Percentiles rank a stretch among this genome's conserved stretches.
phyloP scores from a whole-genome alignment of 2,888 invertebrate species.

The Mactromeris polynyma region DNA sequence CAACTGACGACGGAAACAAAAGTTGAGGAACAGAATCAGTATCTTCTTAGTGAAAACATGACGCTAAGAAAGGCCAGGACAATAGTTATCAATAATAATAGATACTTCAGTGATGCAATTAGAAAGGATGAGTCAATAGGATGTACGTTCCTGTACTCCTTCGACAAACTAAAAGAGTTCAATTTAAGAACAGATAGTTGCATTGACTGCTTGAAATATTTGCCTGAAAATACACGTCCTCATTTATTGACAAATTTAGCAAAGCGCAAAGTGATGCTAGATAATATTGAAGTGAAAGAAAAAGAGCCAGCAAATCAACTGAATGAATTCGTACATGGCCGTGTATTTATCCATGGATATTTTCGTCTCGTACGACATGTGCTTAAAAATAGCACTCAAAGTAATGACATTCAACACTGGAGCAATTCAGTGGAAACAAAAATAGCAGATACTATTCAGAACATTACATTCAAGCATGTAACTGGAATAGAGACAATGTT shows the following conservation, averaged over 20 bases:
- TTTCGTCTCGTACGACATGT: background rate
- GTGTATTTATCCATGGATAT: background rate
- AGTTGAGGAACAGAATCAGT: background rate
- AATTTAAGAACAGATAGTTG: background rate
- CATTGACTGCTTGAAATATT: constrained; percentile 1
- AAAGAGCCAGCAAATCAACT: background rate
- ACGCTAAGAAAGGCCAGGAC: background rate
- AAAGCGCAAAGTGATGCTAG: background rate
- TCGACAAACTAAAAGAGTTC: background rate
- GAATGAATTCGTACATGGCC: background rate
- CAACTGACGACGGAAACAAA: background rate
- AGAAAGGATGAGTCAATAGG: background rate
- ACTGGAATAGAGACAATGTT: background rate
- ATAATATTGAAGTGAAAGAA: background rate
- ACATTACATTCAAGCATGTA: background rate
- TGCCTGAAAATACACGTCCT: background rate
- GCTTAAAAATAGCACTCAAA: background rate
- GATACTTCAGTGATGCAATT: background rate
- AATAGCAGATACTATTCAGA: background rate
- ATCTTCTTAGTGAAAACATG: background rate
- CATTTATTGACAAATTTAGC: background rate
- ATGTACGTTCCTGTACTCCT: background rate
- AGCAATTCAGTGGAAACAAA: background rate
- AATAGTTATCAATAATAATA: background rate
- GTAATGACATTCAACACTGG: background rate